Percentiles rank a stretch among this genome's conserved stretches.
Conservation (phyloP, 2,797 vertebrate genomes). For the Ispidina lecontei region DNA sequence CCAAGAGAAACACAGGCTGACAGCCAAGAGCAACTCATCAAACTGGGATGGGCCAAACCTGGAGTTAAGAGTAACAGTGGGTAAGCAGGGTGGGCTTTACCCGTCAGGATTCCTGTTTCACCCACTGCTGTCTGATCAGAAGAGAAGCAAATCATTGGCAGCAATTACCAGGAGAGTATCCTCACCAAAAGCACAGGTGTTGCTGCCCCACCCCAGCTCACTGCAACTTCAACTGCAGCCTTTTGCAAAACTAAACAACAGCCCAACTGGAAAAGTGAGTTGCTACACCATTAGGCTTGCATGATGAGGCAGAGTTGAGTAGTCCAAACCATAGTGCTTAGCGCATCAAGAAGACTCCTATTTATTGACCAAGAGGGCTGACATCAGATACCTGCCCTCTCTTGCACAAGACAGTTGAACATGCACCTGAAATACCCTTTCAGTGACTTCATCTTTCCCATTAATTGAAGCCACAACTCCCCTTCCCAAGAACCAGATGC, state of each 20-base stretch:
- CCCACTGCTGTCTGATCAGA: background rate
- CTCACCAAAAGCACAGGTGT: constrained; percentile 45
- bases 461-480: background rate
- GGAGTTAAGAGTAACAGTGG: rapidly evolving
- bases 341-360: constrained; percentile 45
- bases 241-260: background rate
- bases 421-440: constrained; percentile 49
- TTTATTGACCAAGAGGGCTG: constrained; percentile 61
- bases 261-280: constrained; percentile 65
- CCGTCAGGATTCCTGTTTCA: background rate
- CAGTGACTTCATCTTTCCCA: constrained; percentile 50
- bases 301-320: constrained; percentile 49
- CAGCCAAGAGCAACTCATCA: background rate
- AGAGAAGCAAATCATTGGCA: background rate
- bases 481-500: constrained; percentile 5
- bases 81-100: background rate
- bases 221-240: constrained; percentile 24
- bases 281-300: constrained; percentile 31
- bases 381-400: constrained; percentile 53
- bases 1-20: background rate
- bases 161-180: constrained; percentile 25
- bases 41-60: background rate
- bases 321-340: background rate
- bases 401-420: constrained; percentile 56
- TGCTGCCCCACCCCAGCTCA: constrained; percentile 53